phyloP scores from a whole-genome alignment of 2,888 invertebrate species.

The Ceratothoa steindachneri region DNA sequence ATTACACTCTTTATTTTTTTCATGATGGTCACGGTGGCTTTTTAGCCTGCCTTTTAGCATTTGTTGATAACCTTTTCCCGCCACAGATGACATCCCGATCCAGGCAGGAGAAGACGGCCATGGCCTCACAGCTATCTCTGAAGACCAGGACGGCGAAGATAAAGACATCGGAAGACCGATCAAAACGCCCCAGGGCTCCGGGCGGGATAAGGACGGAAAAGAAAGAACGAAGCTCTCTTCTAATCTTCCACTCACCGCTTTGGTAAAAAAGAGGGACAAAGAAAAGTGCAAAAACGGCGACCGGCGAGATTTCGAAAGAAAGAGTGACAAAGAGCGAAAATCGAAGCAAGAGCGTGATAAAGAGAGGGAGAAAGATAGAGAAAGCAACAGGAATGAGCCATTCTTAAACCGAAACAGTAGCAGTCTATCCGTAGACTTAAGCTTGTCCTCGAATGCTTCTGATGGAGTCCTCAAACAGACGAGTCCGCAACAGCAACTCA shows the following conservation, averaged over 20 bases:
- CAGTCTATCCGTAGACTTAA: not conserved
- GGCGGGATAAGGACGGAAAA: slow-evolving; percentile 29
- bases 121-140: slow-evolving; percentile 28
- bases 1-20: too few relatives aligned
- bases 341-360: slow-evolving; percentile 24
- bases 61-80: too few relatives aligned
- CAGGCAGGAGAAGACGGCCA: slow-evolving; percentile 28
- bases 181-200: slow-evolving; percentile 38
- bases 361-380: slow-evolving; percentile 26
- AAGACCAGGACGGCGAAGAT: slow-evolving; percentile 27
- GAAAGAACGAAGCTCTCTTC: slow-evolving; percentile 22
- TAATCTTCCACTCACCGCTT: slow-evolving; percentile 22
- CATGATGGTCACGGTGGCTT: too few relatives aligned
- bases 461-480: slow-evolving; percentile 21
- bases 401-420: slow-evolving; percentile 33
- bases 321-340: slow-evolving; percentile 30
- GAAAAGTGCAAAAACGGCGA: slow-evolving; percentile 26
- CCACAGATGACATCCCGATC: slow-evolving; percentile 40
- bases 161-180: slow-evolving; percentile 26
- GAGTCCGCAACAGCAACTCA: slow-evolving; percentile 18
- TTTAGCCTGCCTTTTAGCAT: too few relatives aligned
- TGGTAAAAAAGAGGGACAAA: slow-evolving; percentile 35
- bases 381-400: slow-evolving; percentile 31
- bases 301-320: slow-evolving; percentile 21
- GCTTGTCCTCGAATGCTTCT: slow-evolving; percentile 20